Percentiles rank a stretch among this genome's conserved stretches.
Evolutionary conservation across 1,140 invertebrate species (phyloP).

Genomic region (Phenacoccus solenopsis): DNA sequence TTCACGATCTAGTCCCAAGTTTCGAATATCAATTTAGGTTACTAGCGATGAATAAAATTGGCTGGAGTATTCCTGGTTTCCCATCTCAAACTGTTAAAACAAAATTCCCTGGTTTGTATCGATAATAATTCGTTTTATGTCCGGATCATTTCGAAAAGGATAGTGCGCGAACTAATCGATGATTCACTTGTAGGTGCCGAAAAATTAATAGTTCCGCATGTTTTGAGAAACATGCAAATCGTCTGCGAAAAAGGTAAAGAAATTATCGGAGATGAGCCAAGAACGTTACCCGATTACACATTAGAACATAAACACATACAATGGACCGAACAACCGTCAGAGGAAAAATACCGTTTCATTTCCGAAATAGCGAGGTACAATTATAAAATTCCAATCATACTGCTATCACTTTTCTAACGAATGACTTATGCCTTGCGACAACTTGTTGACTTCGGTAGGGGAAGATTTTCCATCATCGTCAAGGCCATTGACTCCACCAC

Average conservation of each 20-base stretch:
- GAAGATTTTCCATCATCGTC: slow-evolving; percentile 69
- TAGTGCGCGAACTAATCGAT: slow-evolving; percentile 15
- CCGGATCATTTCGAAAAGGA: not conserved
- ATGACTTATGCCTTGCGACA: not conserved
- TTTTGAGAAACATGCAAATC: slow-evolving; percentile 71
- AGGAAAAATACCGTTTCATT: slow-evolving; percentile 65
- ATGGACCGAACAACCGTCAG: slow-evolving; percentile 53
- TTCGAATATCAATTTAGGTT: slow-evolving; percentile 80
- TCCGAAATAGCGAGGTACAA: slow-evolving; percentile 50
- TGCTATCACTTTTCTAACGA: not conserved
- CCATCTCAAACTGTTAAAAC: slow-evolving; percentile 57
- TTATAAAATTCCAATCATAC: not conserved
- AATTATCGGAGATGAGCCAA: slow-evolving; percentile 46
- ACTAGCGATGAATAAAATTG: slow-evolving; percentile 78
- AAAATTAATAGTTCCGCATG: slow-evolving; percentile 58
- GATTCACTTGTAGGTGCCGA: slow-evolving; percentile 35
- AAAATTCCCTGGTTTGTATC: slow-evolving; percentile 16
- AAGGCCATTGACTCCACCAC: slow-evolving; percentile 64
- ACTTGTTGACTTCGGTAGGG: slow-evolving; percentile 39
- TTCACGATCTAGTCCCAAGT: slow-evolving; percentile 60
- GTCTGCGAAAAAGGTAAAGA: slow-evolving; percentile 64
- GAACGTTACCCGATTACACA: slow-evolving; percentile 53
- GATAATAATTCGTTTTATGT: not conserved
- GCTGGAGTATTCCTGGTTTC: slow-evolving; percentile 75
- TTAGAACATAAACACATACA: slow-evolving; percentile 57